Conservation (phyloP, 2,797 vertebrate genomes). For the Arnoldichthys spilopterus region DNA sequence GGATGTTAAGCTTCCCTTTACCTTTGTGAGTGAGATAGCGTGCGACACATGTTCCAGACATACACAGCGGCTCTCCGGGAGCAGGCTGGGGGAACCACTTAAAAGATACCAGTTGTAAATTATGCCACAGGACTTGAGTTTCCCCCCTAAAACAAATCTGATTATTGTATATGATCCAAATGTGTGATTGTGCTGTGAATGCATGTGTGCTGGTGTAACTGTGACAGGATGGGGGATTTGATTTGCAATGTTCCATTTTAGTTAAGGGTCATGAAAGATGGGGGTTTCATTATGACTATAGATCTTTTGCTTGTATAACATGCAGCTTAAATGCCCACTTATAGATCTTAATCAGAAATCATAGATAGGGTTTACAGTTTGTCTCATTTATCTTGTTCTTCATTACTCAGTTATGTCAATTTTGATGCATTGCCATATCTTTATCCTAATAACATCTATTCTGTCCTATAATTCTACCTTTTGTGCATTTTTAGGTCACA, state of each 20-base stretch:
- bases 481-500: constrained; percentile 14
- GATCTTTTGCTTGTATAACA: background rate
- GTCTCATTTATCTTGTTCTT: background rate
- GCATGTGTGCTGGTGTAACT: constrained; percentile 68
- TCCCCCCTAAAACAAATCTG: constrained; percentile 75
- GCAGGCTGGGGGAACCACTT: constrained; percentile 62
- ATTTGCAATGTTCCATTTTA: constrained; percentile 33
- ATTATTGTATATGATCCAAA: constrained; percentile 68
- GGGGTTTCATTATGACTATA: constrained; percentile 18
- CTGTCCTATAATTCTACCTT: background rate
- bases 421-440: background rate
- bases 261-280: constrained; percentile 1
- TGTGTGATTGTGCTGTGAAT: constrained; percentile 61
- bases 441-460: no score
- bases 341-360: background rate
- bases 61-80: constrained; percentile 63
- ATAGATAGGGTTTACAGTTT: no score
- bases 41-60: constrained; percentile 79
- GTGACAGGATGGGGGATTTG: constrained; percentile 25
- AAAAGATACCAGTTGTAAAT: constrained; percentile 76
- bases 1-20: constrained; percentile 83
- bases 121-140: constrained; percentile 72
- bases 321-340: background rate
- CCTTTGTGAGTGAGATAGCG: constrained; percentile 82
- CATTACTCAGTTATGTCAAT: background rate